Evolutionary conservation across 1,140 invertebrate species (phyloP), one percentile per base, ranked within the genome.

Genomic region (Drosophila tristis): DNA sequence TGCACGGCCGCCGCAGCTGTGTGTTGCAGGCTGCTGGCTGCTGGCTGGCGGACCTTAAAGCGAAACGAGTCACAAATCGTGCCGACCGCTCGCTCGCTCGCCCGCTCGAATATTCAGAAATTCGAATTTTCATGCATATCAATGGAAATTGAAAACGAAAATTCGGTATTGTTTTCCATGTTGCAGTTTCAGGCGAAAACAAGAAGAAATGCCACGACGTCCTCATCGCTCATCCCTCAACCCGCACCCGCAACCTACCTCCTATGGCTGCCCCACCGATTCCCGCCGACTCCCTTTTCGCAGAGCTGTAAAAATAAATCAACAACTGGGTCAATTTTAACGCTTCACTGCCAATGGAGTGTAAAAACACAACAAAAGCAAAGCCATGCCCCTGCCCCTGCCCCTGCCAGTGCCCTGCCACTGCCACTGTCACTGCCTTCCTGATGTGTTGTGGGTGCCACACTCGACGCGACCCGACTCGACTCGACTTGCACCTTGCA

Each of bases 241-340:
- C 16, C 16, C 16, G 16, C 16, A 16, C 16, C 16, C 16, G 23
- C 23, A 23, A 23, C 23, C 2, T 13, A 4, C 4, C 11, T 11
- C 35, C 11, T 5, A 13, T 29, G 5, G 26, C 26, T 29, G 26
- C 6, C 26, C 31, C 31, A 20, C 20, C 20, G 20, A 20, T 20
- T 4, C 8, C 11, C 31, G 42, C n/a, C 26, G 42, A 43, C 15
- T 15, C 5, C 15, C 20, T 16, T 65, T 49, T 48, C 39, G 43
- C 26, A 44, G 50, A 61, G 56, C 53, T 43, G 66, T 77, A 80
- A 90, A 89, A 80, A 86, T 66, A 89, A 77, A 70, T 70, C 63
- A 70, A 45, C 70, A 87, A 86, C 68, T 90, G 48, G 84, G 76
- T 89, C 85, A 89, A 89, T 85, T 80, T 90, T 67, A 60, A 85